A percentile compares a stretch with the other conserved stretches of the same genome.
Conservation (phyloP, 1,140 invertebrate genomes). For the Caenorhabditis inopinata region DNA sequence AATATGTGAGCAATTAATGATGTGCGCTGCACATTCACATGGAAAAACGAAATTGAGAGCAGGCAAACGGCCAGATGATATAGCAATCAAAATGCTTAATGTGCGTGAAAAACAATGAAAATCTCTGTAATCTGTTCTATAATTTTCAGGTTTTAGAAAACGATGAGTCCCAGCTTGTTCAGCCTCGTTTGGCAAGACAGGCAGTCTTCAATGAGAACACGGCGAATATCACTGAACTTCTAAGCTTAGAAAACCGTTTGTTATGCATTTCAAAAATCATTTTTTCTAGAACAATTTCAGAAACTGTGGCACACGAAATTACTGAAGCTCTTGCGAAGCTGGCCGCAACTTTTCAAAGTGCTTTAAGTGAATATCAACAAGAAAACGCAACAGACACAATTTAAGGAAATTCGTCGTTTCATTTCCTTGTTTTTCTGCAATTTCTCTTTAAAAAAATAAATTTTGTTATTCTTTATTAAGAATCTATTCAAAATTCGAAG, state of each 20-base stretch:
- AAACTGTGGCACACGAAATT: too few relatives aligned
- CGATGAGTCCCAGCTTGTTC: neutral
- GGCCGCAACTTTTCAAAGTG: neutral
- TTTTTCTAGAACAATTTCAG: too few relatives aligned
- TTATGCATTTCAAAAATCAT: too few relatives aligned
- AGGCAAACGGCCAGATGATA: neutral
- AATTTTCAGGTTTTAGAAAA: neutral
- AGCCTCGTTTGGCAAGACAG: neutral
- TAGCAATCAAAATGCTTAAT: neutral
- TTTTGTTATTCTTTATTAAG: neutral
- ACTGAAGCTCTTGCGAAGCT: neutral
- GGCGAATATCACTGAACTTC: neutral
- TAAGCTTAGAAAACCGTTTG: too few relatives aligned
- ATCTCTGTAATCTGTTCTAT: neutral
- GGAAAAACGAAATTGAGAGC: neutral
- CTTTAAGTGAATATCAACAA: neutral
- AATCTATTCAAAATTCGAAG: neutral
- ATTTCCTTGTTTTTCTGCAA: too few relatives aligned
- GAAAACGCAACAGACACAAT: too few relatives aligned
- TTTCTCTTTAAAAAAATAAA: too few relatives aligned
- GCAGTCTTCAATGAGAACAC: neutral
- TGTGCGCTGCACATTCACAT: neutral
- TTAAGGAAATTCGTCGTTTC: too few relatives aligned
- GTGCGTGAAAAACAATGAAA: neutral
- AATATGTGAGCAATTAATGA: neutral